A percentile compares a stretch with the other conserved stretches of the same genome.
Conservation (phyloP, 2,797 vertebrate genomes). For the Jordanella pulchra region DNA sequence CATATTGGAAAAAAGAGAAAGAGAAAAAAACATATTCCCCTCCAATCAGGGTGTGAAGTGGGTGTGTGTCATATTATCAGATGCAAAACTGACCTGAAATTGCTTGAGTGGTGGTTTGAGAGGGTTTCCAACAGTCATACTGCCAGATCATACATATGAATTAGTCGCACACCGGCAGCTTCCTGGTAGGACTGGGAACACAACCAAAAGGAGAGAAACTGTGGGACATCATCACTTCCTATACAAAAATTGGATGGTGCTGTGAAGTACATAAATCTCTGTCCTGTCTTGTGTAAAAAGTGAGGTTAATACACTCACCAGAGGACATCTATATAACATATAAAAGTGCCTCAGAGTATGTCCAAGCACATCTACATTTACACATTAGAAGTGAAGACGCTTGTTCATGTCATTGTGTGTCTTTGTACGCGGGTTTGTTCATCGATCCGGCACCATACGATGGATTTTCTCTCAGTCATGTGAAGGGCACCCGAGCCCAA, state of each 20-base stretch:
- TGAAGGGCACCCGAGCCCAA: constrained; percentile 55
- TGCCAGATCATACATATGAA: background rate
- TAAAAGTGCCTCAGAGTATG: background rate
- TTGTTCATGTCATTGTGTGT: constrained; percentile 3
- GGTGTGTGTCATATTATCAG: constrained; percentile 3
- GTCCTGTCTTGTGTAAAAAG: background rate
- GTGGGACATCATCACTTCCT: background rate
- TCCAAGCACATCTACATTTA: constrained; percentile 27
- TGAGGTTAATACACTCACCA: constrained; percentile 5
- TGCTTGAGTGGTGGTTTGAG: constrained; percentile 10
- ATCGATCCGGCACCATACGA: constrained; percentile 34
- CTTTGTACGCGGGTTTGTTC: background rate
- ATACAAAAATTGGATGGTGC: constrained; percentile 5
- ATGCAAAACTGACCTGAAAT: constrained; percentile 9
- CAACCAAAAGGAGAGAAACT: constrained; percentile 3
- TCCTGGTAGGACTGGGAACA: constrained; percentile 1
- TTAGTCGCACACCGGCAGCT: background rate
- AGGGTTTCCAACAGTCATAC: background rate
- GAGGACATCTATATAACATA: constrained; percentile 16
- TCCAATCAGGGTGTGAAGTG: constrained; percentile 5
- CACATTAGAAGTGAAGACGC: constrained; percentile 11
- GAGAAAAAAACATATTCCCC: background rate
- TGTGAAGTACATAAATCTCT: constrained; percentile 6
- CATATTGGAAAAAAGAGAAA: background rate
- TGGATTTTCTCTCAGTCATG: constrained; percentile 47